These are phyloP conservation scores for Todiramphus chloris DNA, from an alignment of 2,113 vertebrate species.

Conservation along the genomic window DNA sequence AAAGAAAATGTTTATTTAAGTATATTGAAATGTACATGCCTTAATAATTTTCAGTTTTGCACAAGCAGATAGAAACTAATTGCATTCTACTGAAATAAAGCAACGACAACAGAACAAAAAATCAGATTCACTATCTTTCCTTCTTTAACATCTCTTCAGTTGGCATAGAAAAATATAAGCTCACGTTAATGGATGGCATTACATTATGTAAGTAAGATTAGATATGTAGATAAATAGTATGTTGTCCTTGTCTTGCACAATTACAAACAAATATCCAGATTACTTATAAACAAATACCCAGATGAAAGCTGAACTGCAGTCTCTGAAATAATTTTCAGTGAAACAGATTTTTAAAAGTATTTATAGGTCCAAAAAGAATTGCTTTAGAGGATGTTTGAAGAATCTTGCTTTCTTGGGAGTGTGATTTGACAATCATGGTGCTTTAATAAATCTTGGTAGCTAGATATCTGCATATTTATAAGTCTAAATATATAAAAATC, in stretches of 20 bases:
- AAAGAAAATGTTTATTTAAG: background rate
- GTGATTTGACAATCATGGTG: background rate
- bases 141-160: background rate
- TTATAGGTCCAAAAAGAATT: background rate
- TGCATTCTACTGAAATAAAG: background rate
- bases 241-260: background rate
- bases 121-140: background rate
- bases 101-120: background rate
- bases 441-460: background rate
- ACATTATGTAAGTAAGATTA: background rate
- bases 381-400: background rate
- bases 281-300: background rate
- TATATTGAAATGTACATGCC: too few relatives aligned
- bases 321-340: background rate
- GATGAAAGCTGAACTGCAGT: background rate
- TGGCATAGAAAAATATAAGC: background rate
- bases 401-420: background rate
- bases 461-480: background rate
- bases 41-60: background rate
- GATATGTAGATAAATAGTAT: background rate
- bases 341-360: background rate
- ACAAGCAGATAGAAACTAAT: background rate
- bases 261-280: background rate
- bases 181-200: background rate
- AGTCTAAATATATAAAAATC: background rate